phyloP scores from a whole-genome alignment of 2,113 vertebrate species.

The Callipepla californica region DNA sequence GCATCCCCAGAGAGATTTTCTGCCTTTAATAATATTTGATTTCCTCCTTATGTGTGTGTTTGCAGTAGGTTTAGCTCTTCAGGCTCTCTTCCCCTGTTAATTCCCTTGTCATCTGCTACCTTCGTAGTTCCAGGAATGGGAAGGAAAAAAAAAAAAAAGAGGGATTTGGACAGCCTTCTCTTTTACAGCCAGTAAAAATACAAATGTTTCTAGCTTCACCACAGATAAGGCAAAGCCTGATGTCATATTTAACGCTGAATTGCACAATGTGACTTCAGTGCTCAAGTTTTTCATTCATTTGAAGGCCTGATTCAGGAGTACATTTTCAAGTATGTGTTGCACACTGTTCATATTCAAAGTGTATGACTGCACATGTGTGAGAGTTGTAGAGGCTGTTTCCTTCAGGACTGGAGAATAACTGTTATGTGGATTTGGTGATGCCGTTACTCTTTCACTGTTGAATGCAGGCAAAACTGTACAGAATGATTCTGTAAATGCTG shows the following conservation, averaged over 20 bases:
- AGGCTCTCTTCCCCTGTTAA: background rate
- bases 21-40: background rate
- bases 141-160: background rate
- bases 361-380: accelerated
- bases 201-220: background rate
- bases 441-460: background rate
- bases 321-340: background rate
- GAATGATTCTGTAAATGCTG: background rate
- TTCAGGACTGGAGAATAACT: background rate
- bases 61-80: background rate
- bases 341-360: background rate
- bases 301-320: background rate
- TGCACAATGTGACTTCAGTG: background rate
- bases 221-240: background rate
- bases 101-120: background rate
- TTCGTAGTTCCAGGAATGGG: background rate
- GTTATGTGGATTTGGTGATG: background rate
- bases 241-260: background rate
- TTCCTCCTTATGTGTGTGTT: background rate
- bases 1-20: background rate
- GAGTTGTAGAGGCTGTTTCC: background rate
- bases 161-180: background rate
- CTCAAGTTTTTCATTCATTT: background rate
- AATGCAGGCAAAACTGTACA: background rate
- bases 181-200: background rate